Base-by-base conservation (phyloP, 2,888 invertebrate genomes). In the Athalia rosae region DNA sequence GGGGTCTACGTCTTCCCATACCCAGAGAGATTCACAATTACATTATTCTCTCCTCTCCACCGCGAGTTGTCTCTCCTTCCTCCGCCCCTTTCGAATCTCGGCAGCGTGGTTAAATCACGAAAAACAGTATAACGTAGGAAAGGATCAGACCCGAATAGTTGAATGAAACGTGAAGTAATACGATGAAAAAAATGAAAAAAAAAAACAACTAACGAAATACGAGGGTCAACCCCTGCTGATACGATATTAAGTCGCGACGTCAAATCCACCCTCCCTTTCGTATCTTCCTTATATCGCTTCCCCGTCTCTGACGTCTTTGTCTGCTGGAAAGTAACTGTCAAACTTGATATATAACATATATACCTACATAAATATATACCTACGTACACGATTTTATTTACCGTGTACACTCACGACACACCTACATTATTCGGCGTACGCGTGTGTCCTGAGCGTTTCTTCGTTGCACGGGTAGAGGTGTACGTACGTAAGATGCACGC, bases 281-380 rank as follows among this genome's bases (percentile, higher is more conserved):
- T 71, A 7, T 13, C n/a, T 41, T 43, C 43, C 43, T 6, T 13
- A 50, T 11, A 43, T 43, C 58, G 43, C 58, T 53, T 43, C 61
- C 58, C 8, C 4, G 71, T 9, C 61, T 76, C 67, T 79, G 83
- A 84, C 67, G 80, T 84, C 84, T 84, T 82, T 81, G 82, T 84
- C 79, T 79, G 79, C 48, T 3, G 13, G 79, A 81, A 80, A 77
- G 77, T 78, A 81, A 83, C 80, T 82, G 81, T 84, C 81, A 79
- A 82, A 79, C 73, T 77, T 77, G 73, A 77, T 62, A 62, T 62
- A 62, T 62, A 48, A 13, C 64, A 48, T 15, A 4, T 45, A 48
- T 62, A 59, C 59, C 11, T 45, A 48, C 76, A 9, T 15, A n/a
- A n/a, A 61, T 45, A 61, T 47, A 58, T 13, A 15, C 15, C 9